Evolutionary conservation across 2,113 vertebrate species (phyloP), one percentile per base, ranked within the genome.

Genomic region (Nibea albiflora): DNA sequence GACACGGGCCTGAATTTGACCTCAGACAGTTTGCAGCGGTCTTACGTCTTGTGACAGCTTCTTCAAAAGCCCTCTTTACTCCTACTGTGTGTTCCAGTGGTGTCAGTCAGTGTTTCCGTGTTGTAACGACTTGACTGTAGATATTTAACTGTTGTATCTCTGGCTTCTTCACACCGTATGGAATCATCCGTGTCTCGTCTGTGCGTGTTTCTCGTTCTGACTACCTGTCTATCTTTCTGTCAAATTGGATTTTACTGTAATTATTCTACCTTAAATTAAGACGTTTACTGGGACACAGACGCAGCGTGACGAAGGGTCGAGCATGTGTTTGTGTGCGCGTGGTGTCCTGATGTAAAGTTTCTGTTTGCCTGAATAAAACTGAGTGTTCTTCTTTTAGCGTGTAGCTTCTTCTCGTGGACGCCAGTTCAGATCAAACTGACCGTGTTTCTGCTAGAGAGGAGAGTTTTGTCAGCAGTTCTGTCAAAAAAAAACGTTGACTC

Each of bases 191-290:
- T 63, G 77, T 89, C 78, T 53, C 16, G 84, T 90, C 77, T 89
- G 75, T 80, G 73, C 78, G 24, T 26, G 85, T 73, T 61, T 81
- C 78, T 76, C 68, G 28, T 52, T 61, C 78, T 78, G 71, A 82
- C 65, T 76, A 47, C 57, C 87, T 88, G 90, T 91, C 77, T 74
- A 49, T 92, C 88, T 90, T 69, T 88, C 85, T 85, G 85, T 91
- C 85, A 24, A 71, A 76, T 62, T 78, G 39, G 63, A 68, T 57
- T 1, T 31, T 49, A 64, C 39, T 74, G 60, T 73, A 71, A 81
- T 81, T 65, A 68, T 50, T 58, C 61, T 19, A 64, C 35, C 31
- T 58, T 68, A 58, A 71, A 81, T 73, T 65, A 61, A 84, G 49
- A 72, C 52, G 58, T 60, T 63, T 47, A 24, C 65, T 20, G 67